Evolutionary conservation across 1,140 invertebrate species (phyloP).

Genomic region (Coptotermes formosanus): DNA sequence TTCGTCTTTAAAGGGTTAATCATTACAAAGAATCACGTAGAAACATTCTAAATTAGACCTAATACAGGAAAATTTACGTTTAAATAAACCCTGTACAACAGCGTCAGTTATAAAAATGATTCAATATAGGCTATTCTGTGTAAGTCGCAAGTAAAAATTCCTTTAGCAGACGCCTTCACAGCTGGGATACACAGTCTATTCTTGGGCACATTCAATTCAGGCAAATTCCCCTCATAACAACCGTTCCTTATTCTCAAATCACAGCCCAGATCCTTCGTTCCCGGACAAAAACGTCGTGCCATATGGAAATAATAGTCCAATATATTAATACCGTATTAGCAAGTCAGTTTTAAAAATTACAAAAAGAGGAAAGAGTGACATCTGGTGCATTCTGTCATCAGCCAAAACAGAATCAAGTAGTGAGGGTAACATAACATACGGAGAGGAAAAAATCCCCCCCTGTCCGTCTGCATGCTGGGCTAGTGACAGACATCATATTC

Average conservation of each 20-base stretch:
- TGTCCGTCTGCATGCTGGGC: not conserved
- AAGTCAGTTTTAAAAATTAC: conserved; percentile 15
- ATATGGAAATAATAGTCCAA: conserved; percentile 10
- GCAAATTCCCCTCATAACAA: too few relatives aligned
- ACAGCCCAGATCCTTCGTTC: not conserved
- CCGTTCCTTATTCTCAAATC: not conserved
- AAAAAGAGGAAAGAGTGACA: conserved; percentile 7
- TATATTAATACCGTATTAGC: conserved; percentile 12
- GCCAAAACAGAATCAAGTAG: not conserved
- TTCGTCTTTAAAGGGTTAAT: too few relatives aligned
- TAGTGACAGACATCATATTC: not conserved
- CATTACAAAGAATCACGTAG: too few relatives aligned
- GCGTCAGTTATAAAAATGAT: too few relatives aligned
- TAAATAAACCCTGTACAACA: too few relatives aligned
- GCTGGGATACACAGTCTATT: too few relatives aligned
- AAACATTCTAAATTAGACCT: too few relatives aligned
- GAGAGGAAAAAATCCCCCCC: not conserved
- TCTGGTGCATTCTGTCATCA: not conserved
- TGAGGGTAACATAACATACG: not conserved
- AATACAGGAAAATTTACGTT: too few relatives aligned
- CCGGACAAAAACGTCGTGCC: not conserved
- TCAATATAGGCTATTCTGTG: too few relatives aligned
- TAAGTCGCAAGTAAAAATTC: too few relatives aligned
- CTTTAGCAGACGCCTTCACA: too few relatives aligned
- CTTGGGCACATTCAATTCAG: too few relatives aligned